A percentile compares a stretch with the other conserved stretches of the same genome.
phyloP scores from a whole-genome alignment of 2,113 vertebrate species.

The Motacilla tschutschensis region DNA sequence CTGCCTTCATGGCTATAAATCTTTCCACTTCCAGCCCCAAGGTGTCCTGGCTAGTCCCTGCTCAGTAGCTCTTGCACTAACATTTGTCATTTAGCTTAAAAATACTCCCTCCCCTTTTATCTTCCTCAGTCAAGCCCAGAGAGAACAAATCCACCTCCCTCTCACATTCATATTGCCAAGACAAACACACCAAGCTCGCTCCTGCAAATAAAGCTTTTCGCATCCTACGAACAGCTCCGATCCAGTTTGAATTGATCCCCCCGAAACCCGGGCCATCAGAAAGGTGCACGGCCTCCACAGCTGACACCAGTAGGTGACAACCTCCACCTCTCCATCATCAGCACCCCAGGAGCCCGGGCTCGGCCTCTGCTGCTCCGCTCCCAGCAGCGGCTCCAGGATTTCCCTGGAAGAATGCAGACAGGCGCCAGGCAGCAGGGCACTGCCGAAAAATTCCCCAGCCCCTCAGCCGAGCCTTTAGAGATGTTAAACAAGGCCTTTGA shows the following conservation, averaged over 20 bases:
- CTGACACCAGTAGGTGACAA: not conserved
- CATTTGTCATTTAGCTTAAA: not conserved
- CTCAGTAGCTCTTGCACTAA: not conserved
- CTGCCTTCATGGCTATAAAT: not conserved
- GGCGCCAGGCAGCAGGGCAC: slow-evolving; percentile 49
- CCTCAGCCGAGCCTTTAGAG: slow-evolving; percentile 28
- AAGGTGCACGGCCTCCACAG: not conserved
- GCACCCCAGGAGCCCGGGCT: not conserved
- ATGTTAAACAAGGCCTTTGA: slow-evolving; percentile 47
- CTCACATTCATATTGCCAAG: not conserved
- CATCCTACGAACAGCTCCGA: fast-evolving
- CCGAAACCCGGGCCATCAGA: not conserved
- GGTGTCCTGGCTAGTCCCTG: not conserved
- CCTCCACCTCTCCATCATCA: not conserved
- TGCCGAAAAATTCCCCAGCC: not conserved
- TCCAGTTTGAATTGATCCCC: not conserved
- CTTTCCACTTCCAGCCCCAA: not conserved
- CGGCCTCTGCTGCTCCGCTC: not conserved
- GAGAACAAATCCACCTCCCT: not conserved
- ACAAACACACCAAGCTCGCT: not conserved
- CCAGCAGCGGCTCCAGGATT: not conserved
- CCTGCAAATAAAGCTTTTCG: not conserved
- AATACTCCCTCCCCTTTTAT: not conserved
- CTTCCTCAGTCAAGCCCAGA: not conserved
- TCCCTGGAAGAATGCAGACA: slow-evolving; percentile 50